A percentile compares a stretch with the other conserved stretches of the same genome.
Evolutionary conservation across 2,113 vertebrate genomes (phyloP).

Genomic region (Aptenodytes patagonicus): DNA sequence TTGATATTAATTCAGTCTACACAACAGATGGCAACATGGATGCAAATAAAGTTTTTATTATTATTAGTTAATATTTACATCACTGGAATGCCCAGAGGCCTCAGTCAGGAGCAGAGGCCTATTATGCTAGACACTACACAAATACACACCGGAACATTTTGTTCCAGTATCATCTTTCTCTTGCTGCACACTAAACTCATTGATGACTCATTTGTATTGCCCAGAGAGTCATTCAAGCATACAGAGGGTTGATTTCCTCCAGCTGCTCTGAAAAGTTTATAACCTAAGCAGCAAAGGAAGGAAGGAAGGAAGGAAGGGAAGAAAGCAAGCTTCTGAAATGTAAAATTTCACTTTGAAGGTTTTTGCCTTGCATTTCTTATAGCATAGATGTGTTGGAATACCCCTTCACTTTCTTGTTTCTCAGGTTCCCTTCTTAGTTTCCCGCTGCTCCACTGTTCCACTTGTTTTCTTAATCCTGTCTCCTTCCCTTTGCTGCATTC

Average conservation of each 20-base stretch:
- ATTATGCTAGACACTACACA: background rate
- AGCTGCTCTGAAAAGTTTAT: conserved; percentile 19
- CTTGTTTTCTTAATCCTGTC: background rate
- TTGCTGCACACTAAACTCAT: conserved; percentile 19
- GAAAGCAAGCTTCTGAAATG: background rate
- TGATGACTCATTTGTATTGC: conserved; percentile 47
- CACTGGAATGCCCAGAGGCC: conserved; percentile 12
- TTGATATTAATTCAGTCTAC: conserved; percentile 7
- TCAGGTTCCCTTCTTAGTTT: background rate
- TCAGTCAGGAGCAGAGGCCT: conserved; percentile 1
- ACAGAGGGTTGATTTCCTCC: conserved; percentile 14
- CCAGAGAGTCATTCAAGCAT: conserved; percentile 17
- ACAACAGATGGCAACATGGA: conserved; percentile 49
- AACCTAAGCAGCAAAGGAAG: background rate
- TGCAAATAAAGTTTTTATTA: conserved; percentile 58
- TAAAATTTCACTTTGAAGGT: background rate
- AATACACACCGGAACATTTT: conserved; percentile 2
- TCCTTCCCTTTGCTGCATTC: background rate
- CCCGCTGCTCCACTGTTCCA: background rate
- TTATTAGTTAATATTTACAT: conserved; percentile 63
- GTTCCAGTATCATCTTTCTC: conserved; percentile 5
- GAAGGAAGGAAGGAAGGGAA: background rate
- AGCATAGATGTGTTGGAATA: background rate
- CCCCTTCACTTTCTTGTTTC: background rate
- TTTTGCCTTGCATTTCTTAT: background rate